Percentiles rank a stretch among this genome's conserved stretches.
Conservation (phyloP, 2,888 invertebrate species). For the Stenotaenia linearis region DNA sequence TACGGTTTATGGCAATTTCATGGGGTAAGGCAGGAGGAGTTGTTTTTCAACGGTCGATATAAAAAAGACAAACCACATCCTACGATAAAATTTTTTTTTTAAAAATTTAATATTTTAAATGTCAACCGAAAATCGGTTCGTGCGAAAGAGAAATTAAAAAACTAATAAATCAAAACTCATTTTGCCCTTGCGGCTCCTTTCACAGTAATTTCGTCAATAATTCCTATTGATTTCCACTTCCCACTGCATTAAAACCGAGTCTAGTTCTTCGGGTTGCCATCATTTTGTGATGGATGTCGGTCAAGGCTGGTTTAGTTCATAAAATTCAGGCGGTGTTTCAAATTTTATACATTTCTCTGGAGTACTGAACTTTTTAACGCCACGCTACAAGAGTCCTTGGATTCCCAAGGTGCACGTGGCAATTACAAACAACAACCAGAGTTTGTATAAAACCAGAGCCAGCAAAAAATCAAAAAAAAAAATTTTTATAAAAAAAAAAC, state of each 20-base stretch:
- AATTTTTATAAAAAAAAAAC: not conserved
- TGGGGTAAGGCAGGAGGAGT: not conserved
- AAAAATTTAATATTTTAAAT: no score
- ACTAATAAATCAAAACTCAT: not conserved
- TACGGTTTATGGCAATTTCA: conserved; percentile 12
- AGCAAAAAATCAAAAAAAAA: not conserved
- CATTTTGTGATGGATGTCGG: conserved; percentile 16
- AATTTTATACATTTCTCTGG: not conserved
- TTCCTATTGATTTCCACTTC: conserved; percentile 7
- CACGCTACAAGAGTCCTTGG: not conserved
- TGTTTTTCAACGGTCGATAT: not conserved
- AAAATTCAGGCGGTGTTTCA: conserved; percentile 24
- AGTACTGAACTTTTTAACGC: conserved; percentile 17
- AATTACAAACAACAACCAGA: conserved; percentile 7
- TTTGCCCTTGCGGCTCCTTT: not conserved
- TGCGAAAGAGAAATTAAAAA: not conserved
- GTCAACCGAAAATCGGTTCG: no score
- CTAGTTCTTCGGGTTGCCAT: not conserved
- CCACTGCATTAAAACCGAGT: not conserved
- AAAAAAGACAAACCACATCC: no score
- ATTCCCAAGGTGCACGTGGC: not conserved
- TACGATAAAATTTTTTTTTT: not conserved
- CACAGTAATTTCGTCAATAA: not conserved
- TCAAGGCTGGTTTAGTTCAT: conserved; percentile 26
- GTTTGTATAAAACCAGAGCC: not conserved